Percentiles rank a stretch among this genome's conserved stretches.
Evolutionary conservation across 2,797 vertebrate genomes (phyloP).

Genomic region (Lemur catta): DNA sequence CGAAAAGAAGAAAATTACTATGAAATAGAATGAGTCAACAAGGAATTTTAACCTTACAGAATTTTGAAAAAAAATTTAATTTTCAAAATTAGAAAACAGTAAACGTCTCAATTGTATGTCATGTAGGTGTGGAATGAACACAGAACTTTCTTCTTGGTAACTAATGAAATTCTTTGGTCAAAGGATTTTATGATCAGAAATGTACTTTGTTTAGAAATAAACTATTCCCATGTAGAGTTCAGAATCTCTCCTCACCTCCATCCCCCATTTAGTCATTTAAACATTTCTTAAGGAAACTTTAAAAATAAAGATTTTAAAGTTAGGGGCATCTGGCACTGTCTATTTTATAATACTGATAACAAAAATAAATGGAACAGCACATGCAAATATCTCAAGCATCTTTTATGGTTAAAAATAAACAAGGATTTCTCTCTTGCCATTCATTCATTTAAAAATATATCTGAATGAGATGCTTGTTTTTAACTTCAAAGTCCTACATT

Average conservation of each 20-base stretch:
- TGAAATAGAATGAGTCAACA: slow-evolving; percentile 17
- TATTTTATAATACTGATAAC: slow-evolving; percentile 76
- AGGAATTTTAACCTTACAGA: slow-evolving; percentile 72
- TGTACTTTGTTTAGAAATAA: slow-evolving; percentile 64
- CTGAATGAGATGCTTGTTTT: slow-evolving; percentile 77
- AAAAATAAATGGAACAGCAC: slow-evolving; percentile 70
- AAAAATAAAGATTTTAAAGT: not conserved
- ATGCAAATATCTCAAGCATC: slow-evolving; percentile 69
- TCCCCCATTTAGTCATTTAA: not conserved
- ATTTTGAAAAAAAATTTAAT: slow-evolving; percentile 73
- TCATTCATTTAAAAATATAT: slow-evolving; percentile 68
- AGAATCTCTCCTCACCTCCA: slow-evolving; percentile 19
- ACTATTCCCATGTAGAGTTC: slow-evolving; percentile 62
- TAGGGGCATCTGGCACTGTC: slow-evolving; percentile 69
- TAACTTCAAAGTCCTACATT: slow-evolving; percentile 79
- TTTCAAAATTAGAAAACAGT: slow-evolving; percentile 74
- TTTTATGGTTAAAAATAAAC: slow-evolving; percentile 79
- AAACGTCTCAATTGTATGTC: slow-evolving; percentile 62
- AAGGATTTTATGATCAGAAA: slow-evolving; percentile 54
- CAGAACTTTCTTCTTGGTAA: slow-evolving; percentile 54
- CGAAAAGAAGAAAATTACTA: slow-evolving; percentile 47
- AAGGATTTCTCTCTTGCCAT: slow-evolving; percentile 72
- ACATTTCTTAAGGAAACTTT: slow-evolving; percentile 74
- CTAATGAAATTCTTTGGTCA: slow-evolving; percentile 62
- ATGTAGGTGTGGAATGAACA: slow-evolving; percentile 45